Evolutionary conservation across 2,797 vertebrate genomes (phyloP).

Genomic region (Alcedo atthis): DNA sequence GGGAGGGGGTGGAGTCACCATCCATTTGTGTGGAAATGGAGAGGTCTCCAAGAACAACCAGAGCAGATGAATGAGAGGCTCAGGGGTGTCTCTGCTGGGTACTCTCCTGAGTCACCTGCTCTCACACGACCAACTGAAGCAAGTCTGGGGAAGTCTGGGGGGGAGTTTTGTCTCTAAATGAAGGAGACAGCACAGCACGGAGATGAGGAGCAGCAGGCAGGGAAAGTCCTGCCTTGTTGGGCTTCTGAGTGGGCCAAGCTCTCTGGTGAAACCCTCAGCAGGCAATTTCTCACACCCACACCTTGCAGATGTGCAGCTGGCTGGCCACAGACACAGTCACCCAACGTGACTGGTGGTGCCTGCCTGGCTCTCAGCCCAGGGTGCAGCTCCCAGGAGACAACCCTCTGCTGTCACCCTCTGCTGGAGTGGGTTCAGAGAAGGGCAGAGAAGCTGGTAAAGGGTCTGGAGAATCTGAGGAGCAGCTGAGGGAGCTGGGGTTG

Average conservation of each 20-base stretch:
- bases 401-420: neutral
- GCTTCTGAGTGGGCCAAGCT: accelerated
- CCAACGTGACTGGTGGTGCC: neutral
- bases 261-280: neutral
- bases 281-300: neutral
- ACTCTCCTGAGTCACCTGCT: neutral
- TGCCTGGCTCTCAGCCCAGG: neutral
- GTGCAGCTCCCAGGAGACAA: neutral
- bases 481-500: no score
- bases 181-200: neutral
- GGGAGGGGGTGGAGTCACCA: no score
- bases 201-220: neutral
- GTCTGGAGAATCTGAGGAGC: no score
- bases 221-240: neutral
- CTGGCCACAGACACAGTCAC: neutral
- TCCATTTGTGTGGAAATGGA: neutral
- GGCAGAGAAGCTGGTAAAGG: no score
- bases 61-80: neutral
- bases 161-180: neutral
- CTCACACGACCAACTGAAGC: neutral
- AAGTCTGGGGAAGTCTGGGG: neutral
- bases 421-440: no score
- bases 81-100: neutral
- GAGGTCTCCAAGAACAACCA: neutral
- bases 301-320: neutral